Evolutionary conservation across 2,113 vertebrate genomes (phyloP), one percentile per base, ranked within the genome.

Genomic region (Mola mola): DNA sequence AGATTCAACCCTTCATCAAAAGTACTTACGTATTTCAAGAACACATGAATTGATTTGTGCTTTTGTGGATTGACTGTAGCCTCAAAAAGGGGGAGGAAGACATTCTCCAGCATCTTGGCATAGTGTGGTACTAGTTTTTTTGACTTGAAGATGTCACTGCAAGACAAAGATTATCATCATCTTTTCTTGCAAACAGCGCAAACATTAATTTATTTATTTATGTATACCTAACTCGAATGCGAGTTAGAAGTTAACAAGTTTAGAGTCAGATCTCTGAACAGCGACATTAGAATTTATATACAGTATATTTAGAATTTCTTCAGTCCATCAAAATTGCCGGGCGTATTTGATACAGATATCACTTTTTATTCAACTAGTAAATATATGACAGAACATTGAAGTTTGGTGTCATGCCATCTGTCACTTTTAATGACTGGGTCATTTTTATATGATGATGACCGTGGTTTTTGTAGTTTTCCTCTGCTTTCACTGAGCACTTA

Each of bases 1-100:
- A 17, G 20, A 38, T 9, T 51, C 11, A 8, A 15, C 8, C 9
- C 1, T 5, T 29, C 34, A 10, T 13, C 8, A 6, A 15, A 43
- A n/a, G n/a, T 52, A 93, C 96, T 93, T 87, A 99, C 97, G 0
- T 98, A 96, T 96, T 98, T 97, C 19, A 98, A 86, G 80, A 99
- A 97, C 8, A 98, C 86, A 2, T 99, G 94, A 28, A 93, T 81
- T 56, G 94, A 91, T 79, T 88, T 94, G 86, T 99, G 93, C 71
- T 96, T 92, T 52, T 94, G 94, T 9, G 97, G 97, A 52, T 96
- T 95, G 67, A 99, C 89, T 0, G 96, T 98, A 8, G 96, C 96
- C 86, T 98, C 93, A 73, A 98, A 99, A 33, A 99, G 91, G 9
- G 97, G 96, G 40, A 97, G 82, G 83, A 99, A 99, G 65, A 99